phyloP scores from a whole-genome alignment of 2,797 vertebrate genomes.

The Phalloptychus januarius region DNA sequence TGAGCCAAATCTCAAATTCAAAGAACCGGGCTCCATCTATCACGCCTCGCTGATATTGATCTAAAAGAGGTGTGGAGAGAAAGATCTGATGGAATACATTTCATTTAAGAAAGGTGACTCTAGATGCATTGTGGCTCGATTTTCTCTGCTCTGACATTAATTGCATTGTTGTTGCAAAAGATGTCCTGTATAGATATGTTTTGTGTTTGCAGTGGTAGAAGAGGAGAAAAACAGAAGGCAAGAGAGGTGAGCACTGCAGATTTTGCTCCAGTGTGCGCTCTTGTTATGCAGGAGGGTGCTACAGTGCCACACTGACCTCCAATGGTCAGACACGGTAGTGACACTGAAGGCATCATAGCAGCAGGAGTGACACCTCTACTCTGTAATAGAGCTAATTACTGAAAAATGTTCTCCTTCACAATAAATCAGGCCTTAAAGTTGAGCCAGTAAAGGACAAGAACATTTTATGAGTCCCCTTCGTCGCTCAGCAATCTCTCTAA shows the following conservation, averaged over 20 bases:
- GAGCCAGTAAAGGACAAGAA: slow-evolving; percentile 12
- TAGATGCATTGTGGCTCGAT: slow-evolving; percentile 3
- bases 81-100: slow-evolving; percentile 38
- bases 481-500: slow-evolving; percentile 42
- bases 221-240: slow-evolving; percentile 37
- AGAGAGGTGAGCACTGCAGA: slow-evolving; percentile 68
- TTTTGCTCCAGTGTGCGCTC: slow-evolving; percentile 44
- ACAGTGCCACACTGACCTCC: slow-evolving; percentile 74
- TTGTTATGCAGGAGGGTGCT: not conserved
- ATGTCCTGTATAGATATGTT: not conserved
- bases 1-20: slow-evolving; percentile 43
- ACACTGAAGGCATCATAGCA: not conserved
- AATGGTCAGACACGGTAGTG: slow-evolving; percentile 58
- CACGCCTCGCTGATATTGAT: slow-evolving; percentile 43
- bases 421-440: slow-evolving; percentile 13
- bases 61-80: slow-evolving; percentile 32
- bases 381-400: slow-evolving; percentile 12
- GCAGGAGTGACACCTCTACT: slow-evolving; percentile 2
- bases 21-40: slow-evolving; percentile 50
- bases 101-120: slow-evolving; percentile 18
- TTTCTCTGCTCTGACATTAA: not conserved
- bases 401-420: slow-evolving; percentile 23
- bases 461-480: slow-evolving; percentile 32
- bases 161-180: slow-evolving; percentile 1
- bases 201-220: not conserved